Evolutionary conservation across 2,113 vertebrate genomes (phyloP).

Genomic region (Myrmecophaga tridactyla): DNA sequence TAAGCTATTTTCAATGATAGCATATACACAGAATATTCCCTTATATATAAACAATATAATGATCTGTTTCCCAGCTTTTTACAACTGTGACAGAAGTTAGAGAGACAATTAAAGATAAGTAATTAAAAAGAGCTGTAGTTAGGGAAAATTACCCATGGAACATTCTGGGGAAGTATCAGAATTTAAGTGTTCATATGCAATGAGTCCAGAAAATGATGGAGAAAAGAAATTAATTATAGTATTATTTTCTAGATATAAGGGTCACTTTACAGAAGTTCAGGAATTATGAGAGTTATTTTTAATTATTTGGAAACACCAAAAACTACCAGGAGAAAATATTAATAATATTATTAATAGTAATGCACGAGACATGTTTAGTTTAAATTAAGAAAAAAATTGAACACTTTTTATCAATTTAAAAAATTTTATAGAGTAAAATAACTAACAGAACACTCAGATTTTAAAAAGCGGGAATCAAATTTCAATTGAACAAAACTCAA

Average conservation of each 20-base stretch:
- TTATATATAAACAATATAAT: not conserved
- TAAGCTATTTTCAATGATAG: not conserved
- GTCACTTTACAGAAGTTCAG: constrained; percentile 31
- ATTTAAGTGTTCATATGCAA: constrained; percentile 52
- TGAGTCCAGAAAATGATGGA: not conserved
- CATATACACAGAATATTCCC: not conserved
- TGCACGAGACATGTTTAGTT: not conserved
- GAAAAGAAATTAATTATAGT: constrained; percentile 35
- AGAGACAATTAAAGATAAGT: constrained; percentile 40
- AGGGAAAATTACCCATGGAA: constrained; percentile 66
- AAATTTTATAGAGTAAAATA: not conserved
- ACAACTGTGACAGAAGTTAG: not conserved
- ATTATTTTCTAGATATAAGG: constrained; percentile 6
- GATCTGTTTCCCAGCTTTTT: not conserved
- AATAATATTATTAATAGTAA: not conserved
- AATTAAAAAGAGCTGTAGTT: constrained; percentile 65
- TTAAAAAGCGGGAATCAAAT: not conserved
- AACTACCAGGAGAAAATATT: not conserved
- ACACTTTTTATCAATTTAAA: not conserved
- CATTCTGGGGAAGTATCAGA: constrained; percentile 56
- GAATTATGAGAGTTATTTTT: not conserved
- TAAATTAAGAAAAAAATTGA: not conserved
- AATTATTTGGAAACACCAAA: not conserved
- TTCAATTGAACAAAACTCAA: not conserved
- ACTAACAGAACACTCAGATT: not conserved